A percentile compares a stretch with the other conserved stretches of the same genome.
These are phyloP conservation scores for Gari tellinella DNA, from an alignment of 2,888 invertebrate species.

Conservation along the genomic window DNA sequence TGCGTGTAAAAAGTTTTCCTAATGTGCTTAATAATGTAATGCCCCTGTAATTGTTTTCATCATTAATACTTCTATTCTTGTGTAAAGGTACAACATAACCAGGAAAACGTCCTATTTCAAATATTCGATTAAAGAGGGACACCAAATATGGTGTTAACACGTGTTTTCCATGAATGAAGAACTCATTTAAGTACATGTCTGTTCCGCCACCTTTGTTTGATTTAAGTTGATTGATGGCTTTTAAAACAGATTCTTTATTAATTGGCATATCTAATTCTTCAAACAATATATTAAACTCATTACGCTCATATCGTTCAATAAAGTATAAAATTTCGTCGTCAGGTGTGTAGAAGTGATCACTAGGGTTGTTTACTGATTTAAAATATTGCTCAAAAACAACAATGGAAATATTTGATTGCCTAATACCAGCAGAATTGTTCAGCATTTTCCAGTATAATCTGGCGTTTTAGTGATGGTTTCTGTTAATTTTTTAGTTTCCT, in stretches of 20 bases:
- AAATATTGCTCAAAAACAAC: no score
- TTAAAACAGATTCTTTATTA: background rate
- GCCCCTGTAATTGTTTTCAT: slow-evolving; percentile 29
- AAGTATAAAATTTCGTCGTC: slow-evolving; percentile 21
- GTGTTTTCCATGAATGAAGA: slow-evolving; percentile 15
- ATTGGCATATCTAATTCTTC: slow-evolving; percentile 8
- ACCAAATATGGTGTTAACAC: background rate
- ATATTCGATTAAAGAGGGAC: slow-evolving; percentile 11
- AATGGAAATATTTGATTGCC: no score
- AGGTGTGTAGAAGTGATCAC: slow-evolving; percentile 2
- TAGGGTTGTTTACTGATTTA: slow-evolving; percentile 6
- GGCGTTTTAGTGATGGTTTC: no score
- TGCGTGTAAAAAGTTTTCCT: slow-evolving; percentile 25
- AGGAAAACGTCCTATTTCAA: slow-evolving; percentile 11
- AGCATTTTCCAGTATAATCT: no score
- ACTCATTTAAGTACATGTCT: slow-evolving; percentile 22
- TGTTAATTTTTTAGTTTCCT: no score
- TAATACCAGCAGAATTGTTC: no score
- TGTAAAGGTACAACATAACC: slow-evolving; percentile 21
- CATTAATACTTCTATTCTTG: slow-evolving; percentile 22
- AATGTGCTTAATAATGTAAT: slow-evolving; percentile 23
- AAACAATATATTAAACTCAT: slow-evolving; percentile 25
- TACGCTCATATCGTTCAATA: slow-evolving; percentile 13
- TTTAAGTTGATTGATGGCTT: slow-evolving; percentile 14
- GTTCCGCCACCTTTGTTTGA: slow-evolving; percentile 8